Percentiles rank a stretch among this genome's conserved stretches.
Conservation (phyloP, 2,888 invertebrate genomes). For the Dermolepida albohirtum region DNA sequence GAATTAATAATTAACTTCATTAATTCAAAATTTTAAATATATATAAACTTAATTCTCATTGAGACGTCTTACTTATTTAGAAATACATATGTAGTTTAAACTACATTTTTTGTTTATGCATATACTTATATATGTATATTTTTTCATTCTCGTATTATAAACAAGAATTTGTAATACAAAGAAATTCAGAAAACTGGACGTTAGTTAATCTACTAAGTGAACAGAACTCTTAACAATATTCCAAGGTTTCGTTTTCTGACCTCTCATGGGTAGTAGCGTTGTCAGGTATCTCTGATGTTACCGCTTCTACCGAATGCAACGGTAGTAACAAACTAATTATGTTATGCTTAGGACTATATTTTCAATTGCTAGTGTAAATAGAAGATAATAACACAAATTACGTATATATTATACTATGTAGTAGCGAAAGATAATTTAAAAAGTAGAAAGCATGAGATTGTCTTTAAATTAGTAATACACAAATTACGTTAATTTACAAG, state of each 20-base stretch:
- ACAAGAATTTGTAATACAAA: too few relatives aligned
- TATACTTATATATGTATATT: too few relatives aligned
- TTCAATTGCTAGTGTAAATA: constrained; percentile 5
- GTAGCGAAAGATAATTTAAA: constrained; percentile 1
- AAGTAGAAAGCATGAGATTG: constrained; percentile 3
- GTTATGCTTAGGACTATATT: neutral
- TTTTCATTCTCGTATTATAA: too few relatives aligned
- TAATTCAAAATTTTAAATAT: too few relatives aligned
- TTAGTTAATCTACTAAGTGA: too few relatives aligned
- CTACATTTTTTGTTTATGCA: too few relatives aligned
- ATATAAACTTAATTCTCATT: too few relatives aligned
- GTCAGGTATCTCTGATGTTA: constrained; percentile 11
- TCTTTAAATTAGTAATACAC: constrained; percentile 12
- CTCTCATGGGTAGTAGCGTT: neutral
- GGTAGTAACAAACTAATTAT: constrained; percentile 14
- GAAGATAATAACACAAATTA: neutral
- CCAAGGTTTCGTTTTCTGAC: neutral
- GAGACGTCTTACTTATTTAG: neutral
- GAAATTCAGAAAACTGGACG: too few relatives aligned
- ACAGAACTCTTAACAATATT: neutral
- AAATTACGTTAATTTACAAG: neutral
- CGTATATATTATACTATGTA: neutral
- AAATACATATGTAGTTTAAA: neutral
- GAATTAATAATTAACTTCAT: too few relatives aligned
- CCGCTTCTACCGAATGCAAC: constrained; percentile 2